These are phyloP conservation scores for Nothobranchius kuhntae DNA, from an alignment of 2,113 vertebrate species.

Conservation along the genomic window DNA sequence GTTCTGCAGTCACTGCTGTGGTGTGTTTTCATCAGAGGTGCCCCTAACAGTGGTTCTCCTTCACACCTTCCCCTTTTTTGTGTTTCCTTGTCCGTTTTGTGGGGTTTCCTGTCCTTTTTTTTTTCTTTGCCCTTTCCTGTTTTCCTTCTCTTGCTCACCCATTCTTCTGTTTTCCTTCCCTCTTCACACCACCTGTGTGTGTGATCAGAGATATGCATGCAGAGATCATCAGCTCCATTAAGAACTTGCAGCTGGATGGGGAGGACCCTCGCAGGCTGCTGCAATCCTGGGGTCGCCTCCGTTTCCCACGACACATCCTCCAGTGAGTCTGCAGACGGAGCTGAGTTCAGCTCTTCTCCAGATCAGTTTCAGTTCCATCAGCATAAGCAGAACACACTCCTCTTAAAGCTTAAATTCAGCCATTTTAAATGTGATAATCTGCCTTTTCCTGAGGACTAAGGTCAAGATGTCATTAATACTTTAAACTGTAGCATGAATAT, in stretches of 20 bases:
- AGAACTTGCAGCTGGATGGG: constrained; percentile 93
- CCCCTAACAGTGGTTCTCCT: constrained; percentile 46
- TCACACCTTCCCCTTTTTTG: constrained; percentile 29
- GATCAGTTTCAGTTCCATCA: constrained; percentile 24
- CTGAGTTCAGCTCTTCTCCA: constrained; percentile 26
- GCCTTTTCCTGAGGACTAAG: constrained; percentile 13
- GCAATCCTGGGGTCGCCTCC: constrained; percentile 89
- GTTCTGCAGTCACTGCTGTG: constrained; percentile 36
- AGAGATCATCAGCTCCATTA: constrained; percentile 96
- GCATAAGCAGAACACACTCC: constrained; percentile 39
- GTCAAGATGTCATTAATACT: constrained; percentile 32
- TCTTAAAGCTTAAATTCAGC: not conserved
- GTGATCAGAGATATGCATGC: constrained; percentile 91
- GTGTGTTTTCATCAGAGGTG: constrained; percentile 48
- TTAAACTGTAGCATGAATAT: constrained; percentile 47
- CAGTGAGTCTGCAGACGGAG: constrained; percentile 88
- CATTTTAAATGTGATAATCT: not conserved
- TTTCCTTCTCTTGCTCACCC: constrained; percentile 17
- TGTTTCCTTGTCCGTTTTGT: constrained; percentile 17
- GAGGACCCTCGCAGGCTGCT: constrained; percentile 93
- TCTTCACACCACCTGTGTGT: constrained; percentile 30
- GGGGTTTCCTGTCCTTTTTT: constrained; percentile 25
- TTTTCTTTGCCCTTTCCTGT: not conserved
- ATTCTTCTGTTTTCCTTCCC: constrained; percentile 33
- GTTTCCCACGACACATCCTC: constrained; percentile 85